Percentiles rank a stretch among this genome's conserved stretches.
Evolutionary conservation across 53 echinoderm and acorn worm genomes (phyloP).

Genomic region (Arbacia lixula): DNA sequence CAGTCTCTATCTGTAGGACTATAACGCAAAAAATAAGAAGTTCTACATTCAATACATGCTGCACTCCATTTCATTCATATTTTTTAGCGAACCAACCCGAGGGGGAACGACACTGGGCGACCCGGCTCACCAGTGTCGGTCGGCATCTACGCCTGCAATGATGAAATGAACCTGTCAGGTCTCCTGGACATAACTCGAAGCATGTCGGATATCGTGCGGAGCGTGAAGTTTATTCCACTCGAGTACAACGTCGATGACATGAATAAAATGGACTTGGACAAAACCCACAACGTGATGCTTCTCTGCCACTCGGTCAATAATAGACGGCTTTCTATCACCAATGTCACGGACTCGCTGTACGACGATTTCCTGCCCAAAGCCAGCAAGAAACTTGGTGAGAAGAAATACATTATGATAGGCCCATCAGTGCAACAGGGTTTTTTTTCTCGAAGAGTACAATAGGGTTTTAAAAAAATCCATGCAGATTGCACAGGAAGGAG

Average conservation of each 20-base stretch:
- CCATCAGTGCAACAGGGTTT: too few relatives aligned
- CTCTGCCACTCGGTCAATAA: constrained; percentile 8
- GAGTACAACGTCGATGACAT: constrained; percentile 15
- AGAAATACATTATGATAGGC: not conserved
- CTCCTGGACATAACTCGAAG: not conserved
- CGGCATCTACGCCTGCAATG: not conserved
- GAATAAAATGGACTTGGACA: not conserved
- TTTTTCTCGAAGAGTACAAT: too few relatives aligned
- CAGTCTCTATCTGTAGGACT: too few relatives aligned
- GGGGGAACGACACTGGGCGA: too few relatives aligned
- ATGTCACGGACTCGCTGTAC: constrained; percentile 23
- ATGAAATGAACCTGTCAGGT: not conserved
- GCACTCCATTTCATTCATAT: too few relatives aligned
- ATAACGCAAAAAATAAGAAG: too few relatives aligned
- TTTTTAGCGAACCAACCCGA: too few relatives aligned
- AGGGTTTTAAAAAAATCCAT: too few relatives aligned
- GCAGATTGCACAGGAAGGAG: too few relatives aligned
- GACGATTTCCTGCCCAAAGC: constrained; percentile 11
- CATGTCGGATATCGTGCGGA: not conserved
- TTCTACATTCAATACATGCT: too few relatives aligned
- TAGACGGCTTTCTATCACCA: constrained; percentile 15
- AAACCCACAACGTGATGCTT: not conserved
- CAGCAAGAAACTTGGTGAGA: not conserved
- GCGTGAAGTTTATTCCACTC: not conserved
- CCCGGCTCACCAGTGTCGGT: too few relatives aligned